Conservation (phyloP, 2,113 vertebrate genomes). For the Centropus bengalensis region DNA sequence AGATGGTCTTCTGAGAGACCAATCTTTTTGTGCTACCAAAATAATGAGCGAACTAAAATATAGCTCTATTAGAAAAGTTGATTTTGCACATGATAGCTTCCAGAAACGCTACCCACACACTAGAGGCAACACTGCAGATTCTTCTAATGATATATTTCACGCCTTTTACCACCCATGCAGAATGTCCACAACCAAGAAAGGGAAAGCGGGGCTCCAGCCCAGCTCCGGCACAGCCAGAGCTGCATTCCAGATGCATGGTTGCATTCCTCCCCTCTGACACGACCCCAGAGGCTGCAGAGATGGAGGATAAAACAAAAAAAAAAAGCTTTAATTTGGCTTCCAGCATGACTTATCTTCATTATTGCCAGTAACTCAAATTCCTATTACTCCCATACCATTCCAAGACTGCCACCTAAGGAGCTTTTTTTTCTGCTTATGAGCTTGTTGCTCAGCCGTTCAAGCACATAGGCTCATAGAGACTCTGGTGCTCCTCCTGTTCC, state of each 20-base stretch:
- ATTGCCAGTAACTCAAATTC: background rate
- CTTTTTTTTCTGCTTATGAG: background rate
- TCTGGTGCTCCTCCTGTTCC: background rate
- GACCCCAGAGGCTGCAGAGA: background rate
- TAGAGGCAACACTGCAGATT: background rate
- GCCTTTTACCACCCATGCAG: background rate
- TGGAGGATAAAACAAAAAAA: background rate
- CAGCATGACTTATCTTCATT: background rate
- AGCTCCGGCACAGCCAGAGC: background rate
- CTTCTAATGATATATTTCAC: background rate
- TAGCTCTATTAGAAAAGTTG: background rate
- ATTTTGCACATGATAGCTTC: background rate
- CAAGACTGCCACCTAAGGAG: constrained; percentile 40
- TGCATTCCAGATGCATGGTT: rapidly evolving
- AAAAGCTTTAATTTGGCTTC: background rate
- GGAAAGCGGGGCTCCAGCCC: background rate
- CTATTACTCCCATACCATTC: background rate
- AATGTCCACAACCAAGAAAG: constrained; percentile 10
- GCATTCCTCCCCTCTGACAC: background rate
- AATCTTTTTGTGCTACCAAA: background rate
- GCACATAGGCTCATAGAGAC: background rate
- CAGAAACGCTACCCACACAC: background rate
- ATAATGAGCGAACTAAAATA: background rate
- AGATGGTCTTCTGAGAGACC: background rate
- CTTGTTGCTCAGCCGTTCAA: background rate